Evolutionary conservation across 2,888 invertebrate species (phyloP).

Genomic region (Cetonia aurata): DNA sequence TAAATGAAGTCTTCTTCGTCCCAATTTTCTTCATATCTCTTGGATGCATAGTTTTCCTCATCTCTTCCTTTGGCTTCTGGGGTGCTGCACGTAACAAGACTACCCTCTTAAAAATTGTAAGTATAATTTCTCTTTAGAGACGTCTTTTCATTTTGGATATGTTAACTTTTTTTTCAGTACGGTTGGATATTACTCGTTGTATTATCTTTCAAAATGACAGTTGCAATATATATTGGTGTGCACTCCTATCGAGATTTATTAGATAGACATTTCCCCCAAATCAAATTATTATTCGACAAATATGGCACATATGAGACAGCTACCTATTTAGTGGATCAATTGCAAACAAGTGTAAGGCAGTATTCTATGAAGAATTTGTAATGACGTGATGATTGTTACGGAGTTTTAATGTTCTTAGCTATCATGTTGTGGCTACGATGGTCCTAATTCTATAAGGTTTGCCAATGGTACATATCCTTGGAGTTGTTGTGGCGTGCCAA

Average conservation of each 20-base stretch:
- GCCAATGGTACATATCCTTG: conserved; percentile 12
- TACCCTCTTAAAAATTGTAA: conserved; percentile 6
- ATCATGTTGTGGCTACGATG: conserved; percentile 10
- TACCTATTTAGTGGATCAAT: conserved; percentile 10
- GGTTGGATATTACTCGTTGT: conserved; percentile 15
- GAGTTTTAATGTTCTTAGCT: not conserved
- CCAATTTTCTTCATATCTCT: not conserved
- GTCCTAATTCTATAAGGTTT: conserved; percentile 2
- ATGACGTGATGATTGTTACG: not conserved
- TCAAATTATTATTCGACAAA: conserved; percentile 3
- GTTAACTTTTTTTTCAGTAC: conserved; percentile 15
- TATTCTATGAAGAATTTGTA: not conserved
- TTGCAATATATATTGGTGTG: conserved; percentile 13
- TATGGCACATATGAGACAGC: conserved; percentile 1
- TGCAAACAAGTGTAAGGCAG: conserved; percentile 20
- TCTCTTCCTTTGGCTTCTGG: conserved; percentile 13
- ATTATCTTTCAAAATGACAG: conserved; percentile 21
- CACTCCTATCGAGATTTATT: conserved; percentile 11
- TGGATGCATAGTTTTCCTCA: not conserved
- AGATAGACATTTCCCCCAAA: not conserved
- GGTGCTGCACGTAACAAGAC: not conserved
- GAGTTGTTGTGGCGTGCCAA: conserved; percentile 8
- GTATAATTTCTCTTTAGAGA: not conserved
- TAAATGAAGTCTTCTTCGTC: not conserved
- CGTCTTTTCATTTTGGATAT: too few relatives aligned